Evolutionary conservation across 2,113 vertebrate species (phyloP).

Genomic region (Phaethornis superciliosus): DNA sequence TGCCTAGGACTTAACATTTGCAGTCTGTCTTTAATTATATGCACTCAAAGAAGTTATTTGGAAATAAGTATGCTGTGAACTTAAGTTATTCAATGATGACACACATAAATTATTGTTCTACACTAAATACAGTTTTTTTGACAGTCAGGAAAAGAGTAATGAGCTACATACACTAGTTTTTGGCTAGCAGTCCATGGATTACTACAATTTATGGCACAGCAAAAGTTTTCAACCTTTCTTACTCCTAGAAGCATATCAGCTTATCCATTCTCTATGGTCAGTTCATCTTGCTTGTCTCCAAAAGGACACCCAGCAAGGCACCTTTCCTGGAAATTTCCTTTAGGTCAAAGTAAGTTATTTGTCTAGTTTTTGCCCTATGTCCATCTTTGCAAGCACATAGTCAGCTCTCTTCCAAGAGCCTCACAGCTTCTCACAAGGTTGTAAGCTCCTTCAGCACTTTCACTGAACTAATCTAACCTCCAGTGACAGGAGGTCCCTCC

Average conservation of each 20-base stretch:
- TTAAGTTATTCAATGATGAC: background rate
- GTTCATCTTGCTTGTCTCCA: background rate
- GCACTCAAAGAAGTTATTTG: background rate
- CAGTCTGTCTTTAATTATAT: background rate
- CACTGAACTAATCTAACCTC: background rate
- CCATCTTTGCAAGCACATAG: background rate
- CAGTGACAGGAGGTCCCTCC: rapidly evolving
- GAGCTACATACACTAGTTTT: background rate
- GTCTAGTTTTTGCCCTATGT: background rate
- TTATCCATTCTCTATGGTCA: background rate
- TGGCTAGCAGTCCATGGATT: background rate
- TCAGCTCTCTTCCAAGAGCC: background rate
- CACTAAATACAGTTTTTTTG: background rate
- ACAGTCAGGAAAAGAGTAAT: background rate
- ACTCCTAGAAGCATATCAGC: background rate
- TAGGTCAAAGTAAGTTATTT: background rate
- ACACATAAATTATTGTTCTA: background rate
- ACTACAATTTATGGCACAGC: background rate
- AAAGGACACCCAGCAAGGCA: background rate
- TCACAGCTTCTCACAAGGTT: background rate
- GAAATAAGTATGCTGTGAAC: background rate
- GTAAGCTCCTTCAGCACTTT: background rate
- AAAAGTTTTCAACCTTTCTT: background rate
- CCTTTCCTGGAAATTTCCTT: background rate
- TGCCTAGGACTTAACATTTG: background rate